Percentiles rank a stretch among this genome's conserved stretches.
Conservation (phyloP, 2,797 vertebrate genomes). For the Synanceia verrucosa region DNA sequence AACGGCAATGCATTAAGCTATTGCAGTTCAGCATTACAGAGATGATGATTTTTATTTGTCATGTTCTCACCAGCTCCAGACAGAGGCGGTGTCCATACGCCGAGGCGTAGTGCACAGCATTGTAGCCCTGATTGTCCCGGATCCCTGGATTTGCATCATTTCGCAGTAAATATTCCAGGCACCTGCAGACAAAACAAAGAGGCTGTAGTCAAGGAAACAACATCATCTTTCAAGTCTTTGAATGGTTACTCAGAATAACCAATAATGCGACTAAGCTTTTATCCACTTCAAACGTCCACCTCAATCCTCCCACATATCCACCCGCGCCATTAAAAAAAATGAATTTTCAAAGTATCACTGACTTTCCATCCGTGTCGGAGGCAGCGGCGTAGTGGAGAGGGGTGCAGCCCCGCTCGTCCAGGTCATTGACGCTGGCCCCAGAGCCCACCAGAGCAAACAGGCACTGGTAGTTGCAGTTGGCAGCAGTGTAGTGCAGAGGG, state of each 20-base stretch:
- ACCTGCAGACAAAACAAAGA: conserved; percentile 81
- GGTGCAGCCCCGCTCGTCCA: conserved; percentile 94
- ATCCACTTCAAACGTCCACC: conserved; percentile 6
- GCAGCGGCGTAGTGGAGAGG: conserved; percentile 97
- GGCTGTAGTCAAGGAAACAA: conserved; percentile 42
- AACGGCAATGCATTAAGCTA: neutral
- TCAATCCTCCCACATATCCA: conserved; percentile 5
- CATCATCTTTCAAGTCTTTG: conserved; percentile 1
- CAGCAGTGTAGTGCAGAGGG: conserved; percentile 96
- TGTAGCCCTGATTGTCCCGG: conserved; percentile 97
- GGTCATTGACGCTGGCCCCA: conserved; percentile 96
- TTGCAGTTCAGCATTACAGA: neutral
- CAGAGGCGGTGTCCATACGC: conserved; percentile 96
- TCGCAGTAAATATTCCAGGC: conserved; percentile 97
- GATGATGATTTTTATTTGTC: neutral
- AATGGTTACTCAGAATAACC: conserved; percentile 8
- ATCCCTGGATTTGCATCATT: conserved; percentile 98
- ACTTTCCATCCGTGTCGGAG: conserved; percentile 98
- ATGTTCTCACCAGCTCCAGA: conserved; percentile 92
- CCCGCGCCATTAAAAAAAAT: neutral
- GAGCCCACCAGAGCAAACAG: conserved; percentile 99
- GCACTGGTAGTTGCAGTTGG: conserved; percentile 99
- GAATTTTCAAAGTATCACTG: conserved; percentile 68
- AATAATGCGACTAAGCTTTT: conserved; percentile 4
- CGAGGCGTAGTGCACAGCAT: conserved; percentile 97